Evolutionary conservation across 2,797 vertebrate species (phyloP).

Genomic region (Hybognathus amarus): DNA sequence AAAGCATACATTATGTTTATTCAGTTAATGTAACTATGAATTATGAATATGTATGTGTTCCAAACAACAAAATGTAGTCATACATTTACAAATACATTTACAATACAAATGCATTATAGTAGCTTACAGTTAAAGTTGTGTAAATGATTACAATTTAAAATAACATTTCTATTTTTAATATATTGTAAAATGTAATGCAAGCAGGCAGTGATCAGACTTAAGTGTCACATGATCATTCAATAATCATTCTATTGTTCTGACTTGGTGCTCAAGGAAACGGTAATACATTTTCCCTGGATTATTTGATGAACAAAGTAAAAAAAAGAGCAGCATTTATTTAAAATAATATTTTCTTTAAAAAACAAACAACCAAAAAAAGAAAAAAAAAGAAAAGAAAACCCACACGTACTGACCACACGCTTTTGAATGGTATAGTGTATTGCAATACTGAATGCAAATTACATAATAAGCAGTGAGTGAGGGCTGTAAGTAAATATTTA

Average conservation of each 20-base stretch:
- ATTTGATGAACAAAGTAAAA: background rate
- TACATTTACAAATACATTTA: background rate
- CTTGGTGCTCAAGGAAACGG: background rate
- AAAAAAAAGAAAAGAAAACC: too few relatives aligned
- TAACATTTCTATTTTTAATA: background rate
- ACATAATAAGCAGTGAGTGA: background rate
- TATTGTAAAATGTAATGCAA: background rate
- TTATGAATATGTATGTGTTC: background rate
- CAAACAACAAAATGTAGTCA: background rate
- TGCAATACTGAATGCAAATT: background rate
- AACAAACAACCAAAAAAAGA: background rate
- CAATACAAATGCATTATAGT: background rate
- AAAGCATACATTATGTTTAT: background rate
- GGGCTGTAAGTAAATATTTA: conserved; percentile 1
- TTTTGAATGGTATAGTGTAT: background rate
- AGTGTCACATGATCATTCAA: background rate
- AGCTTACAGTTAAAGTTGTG: background rate
- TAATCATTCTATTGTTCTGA: background rate
- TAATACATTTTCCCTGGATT: background rate
- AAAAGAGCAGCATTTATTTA: background rate
- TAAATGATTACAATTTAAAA: background rate
- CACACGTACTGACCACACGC: background rate
- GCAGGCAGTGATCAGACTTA: background rate
- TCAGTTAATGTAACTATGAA: background rate
- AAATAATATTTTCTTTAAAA: background rate